These are phyloP conservation scores for Scomber japonicus DNA, from an alignment of 2,113 vertebrate species.

Conservation along the genomic window DNA sequence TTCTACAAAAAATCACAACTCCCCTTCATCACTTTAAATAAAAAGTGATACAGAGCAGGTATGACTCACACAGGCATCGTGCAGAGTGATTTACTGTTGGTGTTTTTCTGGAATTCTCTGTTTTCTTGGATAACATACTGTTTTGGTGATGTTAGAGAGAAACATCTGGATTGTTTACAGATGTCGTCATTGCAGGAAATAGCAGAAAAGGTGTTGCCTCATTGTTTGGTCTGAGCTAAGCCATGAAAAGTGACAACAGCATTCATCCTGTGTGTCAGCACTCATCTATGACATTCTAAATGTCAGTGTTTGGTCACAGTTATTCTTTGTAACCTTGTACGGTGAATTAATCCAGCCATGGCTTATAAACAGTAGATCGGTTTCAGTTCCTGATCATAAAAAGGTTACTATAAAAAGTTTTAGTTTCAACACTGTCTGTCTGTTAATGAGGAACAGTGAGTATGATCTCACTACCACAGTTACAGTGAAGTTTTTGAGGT, in stretches of 20 bases:
- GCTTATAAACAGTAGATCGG: background rate
- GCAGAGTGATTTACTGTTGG: too few species aligned
- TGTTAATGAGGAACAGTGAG: too few species aligned
- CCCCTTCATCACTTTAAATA: too few species aligned
- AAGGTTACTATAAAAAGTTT: too few species aligned
- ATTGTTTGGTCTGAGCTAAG: background rate
- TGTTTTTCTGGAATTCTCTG: background rate
- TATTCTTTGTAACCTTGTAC: background rate
- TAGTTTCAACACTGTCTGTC: too few species aligned
- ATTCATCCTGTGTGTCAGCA: background rate
- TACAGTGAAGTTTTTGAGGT: too few species aligned
- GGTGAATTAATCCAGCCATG: background rate
- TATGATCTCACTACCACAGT: too few species aligned
- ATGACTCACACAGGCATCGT: too few species aligned
- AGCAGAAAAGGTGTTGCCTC: slow-evolving; percentile 41
- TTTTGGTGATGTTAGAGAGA: background rate
- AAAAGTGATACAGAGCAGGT: background rate
- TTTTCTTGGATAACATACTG: background rate
- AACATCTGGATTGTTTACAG: slow-evolving; percentile 26
- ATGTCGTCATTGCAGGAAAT: slow-evolving; percentile 63
- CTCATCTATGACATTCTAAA: background rate
- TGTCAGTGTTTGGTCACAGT: background rate
- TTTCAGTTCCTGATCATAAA: background rate
- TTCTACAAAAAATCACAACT: background rate
- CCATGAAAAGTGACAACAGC: background rate